Evolutionary conservation across 2,888 invertebrate species (phyloP).

Genomic region (Mesorhabditis sp.): DNA sequence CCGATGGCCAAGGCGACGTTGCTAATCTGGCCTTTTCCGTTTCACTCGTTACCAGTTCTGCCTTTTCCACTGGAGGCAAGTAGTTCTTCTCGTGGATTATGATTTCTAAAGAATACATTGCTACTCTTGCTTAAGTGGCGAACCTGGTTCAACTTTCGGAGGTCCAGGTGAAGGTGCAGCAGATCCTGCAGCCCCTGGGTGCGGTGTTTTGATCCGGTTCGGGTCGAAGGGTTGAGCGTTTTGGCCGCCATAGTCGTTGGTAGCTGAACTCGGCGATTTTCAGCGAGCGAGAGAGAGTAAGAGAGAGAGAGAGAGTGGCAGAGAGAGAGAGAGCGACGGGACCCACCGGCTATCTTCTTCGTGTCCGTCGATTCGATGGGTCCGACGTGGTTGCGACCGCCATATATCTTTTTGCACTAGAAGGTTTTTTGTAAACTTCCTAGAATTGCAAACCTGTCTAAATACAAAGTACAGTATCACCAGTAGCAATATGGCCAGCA

Average conservation of each 20-base stretch:
- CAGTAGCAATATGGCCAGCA: background rate
- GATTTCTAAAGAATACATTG: no score
- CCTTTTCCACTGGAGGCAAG: background rate
- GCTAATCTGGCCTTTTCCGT: constrained; percentile 1
- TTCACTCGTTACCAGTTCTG: background rate
- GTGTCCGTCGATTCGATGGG: background rate
- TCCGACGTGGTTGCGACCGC: background rate
- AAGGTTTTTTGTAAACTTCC: background rate
- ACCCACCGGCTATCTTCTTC: background rate
- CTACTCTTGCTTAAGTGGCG: no score
- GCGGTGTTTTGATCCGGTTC: background rate
- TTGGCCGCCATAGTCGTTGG: no score
- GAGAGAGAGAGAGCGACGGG: no score
- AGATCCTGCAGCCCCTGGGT: background rate
- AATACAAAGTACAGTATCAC: background rate
- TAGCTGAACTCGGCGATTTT: no score
- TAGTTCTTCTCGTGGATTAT: no score
- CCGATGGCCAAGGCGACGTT: background rate
- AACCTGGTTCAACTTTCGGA: no score
- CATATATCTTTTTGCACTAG: background rate
- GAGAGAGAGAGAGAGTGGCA: no score
- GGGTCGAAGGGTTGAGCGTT: no score
- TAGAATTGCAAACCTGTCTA: background rate
- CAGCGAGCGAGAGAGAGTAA: no score
- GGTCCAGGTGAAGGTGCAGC: no score